Evolutionary conservation across 2,888 invertebrate genomes (phyloP), one percentile per base, ranked within the genome.

Genomic region (Eupithecia tripunctaria): DNA sequence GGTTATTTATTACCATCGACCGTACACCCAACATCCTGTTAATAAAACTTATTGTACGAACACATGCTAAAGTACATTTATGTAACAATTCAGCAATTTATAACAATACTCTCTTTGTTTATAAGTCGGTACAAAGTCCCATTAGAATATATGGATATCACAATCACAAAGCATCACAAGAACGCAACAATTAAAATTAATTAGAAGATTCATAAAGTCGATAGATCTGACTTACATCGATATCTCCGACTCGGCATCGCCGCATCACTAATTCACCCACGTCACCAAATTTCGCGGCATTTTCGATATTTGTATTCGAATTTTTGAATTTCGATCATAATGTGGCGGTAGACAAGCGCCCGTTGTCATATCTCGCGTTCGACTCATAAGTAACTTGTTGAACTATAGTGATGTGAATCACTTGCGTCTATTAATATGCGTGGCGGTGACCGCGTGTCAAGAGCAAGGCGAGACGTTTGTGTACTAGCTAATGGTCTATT

Each of bases 361-460:
- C 83, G 79, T 79, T 79, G 81, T 85, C 90, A 90, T 90, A 88
- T 85, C 89, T 87, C 89, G 89, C 88, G 89, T 88, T 86, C 89
- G 89, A 89, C 89, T 89, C 73, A 56, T 85, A 64, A 86, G 83
- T 85, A 85, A 85, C 85, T 87, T 83, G 88, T 88, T 85, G 85
- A 89, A 87, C 87, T 88, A 85, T 87, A 88, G 87, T 89, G 89
- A 88, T 88, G 89, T 92, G 91, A 91, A 89, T 91, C 92, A 92
- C 87, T 91, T 88, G 86, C 84, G 85, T 90, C 91, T 93, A 93
- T 93, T 93, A 93, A 92, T 93, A 93, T 93, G 93, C 92, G 90
- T 89, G 88, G 88, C 91, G 88, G 91, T 91, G 92, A 91, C 93
- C 93, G 90, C 86, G 86, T 92, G 92, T 93, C 92, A 92, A 92